Evolutionary conservation across 2,113 vertebrate species (phyloP), one percentile per base, ranked within the genome.

Genomic region (Eulemur macaco): DNA sequence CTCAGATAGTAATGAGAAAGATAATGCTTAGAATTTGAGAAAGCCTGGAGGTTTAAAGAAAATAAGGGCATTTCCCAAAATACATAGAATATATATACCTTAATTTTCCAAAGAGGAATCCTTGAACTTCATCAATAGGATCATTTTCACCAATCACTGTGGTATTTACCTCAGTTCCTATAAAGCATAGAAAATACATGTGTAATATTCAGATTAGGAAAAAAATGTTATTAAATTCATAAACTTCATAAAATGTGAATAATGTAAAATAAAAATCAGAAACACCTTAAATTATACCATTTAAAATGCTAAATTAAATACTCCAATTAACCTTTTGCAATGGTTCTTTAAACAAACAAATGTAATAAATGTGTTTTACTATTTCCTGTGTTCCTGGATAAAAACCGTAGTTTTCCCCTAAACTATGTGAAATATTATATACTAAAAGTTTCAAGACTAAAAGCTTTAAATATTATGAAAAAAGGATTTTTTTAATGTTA

Each of bases 61-160:
- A 87, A 64, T 63, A 81, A 89, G 5, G 27, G 3, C 2, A 76
- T 60, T 52, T 89, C 27, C 69, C 20, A 42, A 83, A 93, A 82
- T 47, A 31, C 78, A 1, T 0, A 74, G 7, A n/a, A 96, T 91
- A 73, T 37, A 91, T 97, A 98, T 98, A 99, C 99, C 99, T 99
- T 96, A 99, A 98, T 98, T 99, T 99, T 97, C 99, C 99, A 98
- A 99, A 99, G 1, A 99, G 99, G 97, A 99, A 99, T 91, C 99
- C 99, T 92, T 99, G 99, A 97, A 99, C 99, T 98, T 99, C 99
- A 98, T 99, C 99, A 98, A 99, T 99, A 2, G 99, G 99, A 97
- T 99, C 99, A 71, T 99, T 99, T 97, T 99, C 99, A 94, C 99
- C 99, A 88, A 99, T 99, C 96, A 99, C 97, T 27, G 99, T 99